Base-by-base conservation (phyloP, 1,140 invertebrate species). In the Drepana arcuata region DNA sequence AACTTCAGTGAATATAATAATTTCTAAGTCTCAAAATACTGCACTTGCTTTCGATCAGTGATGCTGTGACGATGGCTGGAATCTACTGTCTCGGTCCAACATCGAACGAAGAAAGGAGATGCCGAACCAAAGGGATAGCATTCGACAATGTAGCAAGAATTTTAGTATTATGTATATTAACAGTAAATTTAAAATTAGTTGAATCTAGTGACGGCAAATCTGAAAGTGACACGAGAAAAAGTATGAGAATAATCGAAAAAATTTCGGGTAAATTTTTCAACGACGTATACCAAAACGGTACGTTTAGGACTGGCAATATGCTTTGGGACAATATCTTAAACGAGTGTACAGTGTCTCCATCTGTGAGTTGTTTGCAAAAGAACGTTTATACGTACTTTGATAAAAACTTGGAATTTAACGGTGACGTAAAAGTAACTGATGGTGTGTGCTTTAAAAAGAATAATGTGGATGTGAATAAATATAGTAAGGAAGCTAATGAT, bases 331-430 rank as follows among this genome's bases (percentile, higher is more conserved):
- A 87, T 10, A 83, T 93, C 13, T 82, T 92, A 21, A 88, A 86
- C 30, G 88, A 92, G 48, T 93, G 92, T 48, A 86, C 85, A 12
- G 74, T 81, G 12, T 83, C 84, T 38, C 87, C 90, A 12, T 86
- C 88, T 24, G 86, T 92, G 52, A 87, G 86, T 24, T 93, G 92
- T 54, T 89, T 93, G 14, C 90, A 92, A 53, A 92, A 90, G 45
- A 92, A 91, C 52, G 88, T 92, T 2, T 91, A 90, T 51, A 75
- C 84, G 6, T 92, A 90, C 58, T 59, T 93, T 26, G 88, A 92
- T 37, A 80, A 85, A 7, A 87, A 85, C 12, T 80, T 93, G 15
- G 84, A 87, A 25, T 84, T 86, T 16, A 79, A 78, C 24, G 85
- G 86, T 43, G 91, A 93, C 59, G 81, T 92, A 4, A 88, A 88